Evolutionary conservation across 1,140 invertebrate genomes (phyloP).

Genomic region (Tribolium madens): DNA sequence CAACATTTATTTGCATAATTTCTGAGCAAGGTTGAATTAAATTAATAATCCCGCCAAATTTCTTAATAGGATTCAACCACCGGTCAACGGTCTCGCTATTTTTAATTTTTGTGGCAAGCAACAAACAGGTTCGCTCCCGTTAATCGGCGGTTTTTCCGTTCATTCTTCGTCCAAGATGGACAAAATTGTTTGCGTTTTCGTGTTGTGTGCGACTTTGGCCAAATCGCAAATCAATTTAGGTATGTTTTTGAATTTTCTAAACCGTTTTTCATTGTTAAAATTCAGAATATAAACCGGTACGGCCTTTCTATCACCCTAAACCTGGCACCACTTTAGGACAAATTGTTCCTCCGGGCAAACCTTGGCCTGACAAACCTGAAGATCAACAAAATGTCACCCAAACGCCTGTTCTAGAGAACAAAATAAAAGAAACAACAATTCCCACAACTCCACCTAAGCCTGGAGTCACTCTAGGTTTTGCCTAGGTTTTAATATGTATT

Average conservation of each 20-base stretch:
- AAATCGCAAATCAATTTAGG: neutral
- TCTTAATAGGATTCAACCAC: too few relatives aligned
- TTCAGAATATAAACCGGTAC: neutral
- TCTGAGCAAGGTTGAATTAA: neutral
- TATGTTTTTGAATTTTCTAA: neutral
- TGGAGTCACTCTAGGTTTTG: neutral
- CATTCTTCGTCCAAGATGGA: neutral
- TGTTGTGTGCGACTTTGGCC: neutral
- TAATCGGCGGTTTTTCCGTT: neutral
- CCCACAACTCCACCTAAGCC: too few relatives aligned
- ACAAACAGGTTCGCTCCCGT: neutral
- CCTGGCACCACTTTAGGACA: neutral
- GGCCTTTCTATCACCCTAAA: neutral
- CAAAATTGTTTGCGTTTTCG: neutral
- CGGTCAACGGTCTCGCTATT: neutral
- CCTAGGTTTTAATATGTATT: neutral
- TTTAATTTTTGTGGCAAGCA: neutral
- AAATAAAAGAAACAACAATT: neutral
- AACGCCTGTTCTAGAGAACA: neutral
- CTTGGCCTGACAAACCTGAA: neutral
- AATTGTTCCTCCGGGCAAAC: neutral
- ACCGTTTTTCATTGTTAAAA: neutral
- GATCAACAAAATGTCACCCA: conserved; percentile 18
- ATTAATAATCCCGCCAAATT: neutral
- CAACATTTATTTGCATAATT: too few relatives aligned